Conservation (phyloP, 2,888 invertebrate genomes). For the Odontocolon sp. region DNA sequence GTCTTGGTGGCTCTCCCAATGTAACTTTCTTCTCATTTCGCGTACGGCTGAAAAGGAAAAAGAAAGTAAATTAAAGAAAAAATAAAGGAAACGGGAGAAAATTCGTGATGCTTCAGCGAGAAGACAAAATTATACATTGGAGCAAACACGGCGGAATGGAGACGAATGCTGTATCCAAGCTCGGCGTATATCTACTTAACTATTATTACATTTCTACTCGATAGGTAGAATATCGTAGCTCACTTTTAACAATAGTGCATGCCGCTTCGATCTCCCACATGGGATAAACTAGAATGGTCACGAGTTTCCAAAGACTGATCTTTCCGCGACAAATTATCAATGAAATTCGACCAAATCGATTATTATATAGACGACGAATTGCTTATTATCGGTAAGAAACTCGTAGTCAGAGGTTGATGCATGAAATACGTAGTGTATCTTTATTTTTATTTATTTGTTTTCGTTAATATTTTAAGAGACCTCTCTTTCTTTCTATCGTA, state of each 20-base stretch:
- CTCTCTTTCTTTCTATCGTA: too few species aligned
- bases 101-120: too few species aligned
- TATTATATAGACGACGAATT: too few species aligned
- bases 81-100: too few species aligned
- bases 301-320: conserved; percentile 43
- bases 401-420: too few species aligned
- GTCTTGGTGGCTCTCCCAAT: conserved; percentile 6
- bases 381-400: too few species aligned
- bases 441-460: too few species aligned
- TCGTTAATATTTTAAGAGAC: too few species aligned
- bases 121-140: too few species aligned
- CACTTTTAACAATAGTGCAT: conserved; percentile 81
- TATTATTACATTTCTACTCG: conserved; percentile 75
- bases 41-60: neutral
- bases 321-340: neutral
- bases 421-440: too few species aligned
- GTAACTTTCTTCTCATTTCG: neutral
- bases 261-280: conserved; percentile 69
- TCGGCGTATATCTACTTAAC: conserved; percentile 75
- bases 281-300: conserved; percentile 23
- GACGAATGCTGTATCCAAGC: conserved; percentile 80
- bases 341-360: too few species aligned
- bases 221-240: conserved; percentile 78
- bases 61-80: conserved; percentile 13
- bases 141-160: conserved; percentile 73